phyloP scores from a whole-genome alignment of 2,888 invertebrate genomes.

The Neocrepidodera transversa region DNA sequence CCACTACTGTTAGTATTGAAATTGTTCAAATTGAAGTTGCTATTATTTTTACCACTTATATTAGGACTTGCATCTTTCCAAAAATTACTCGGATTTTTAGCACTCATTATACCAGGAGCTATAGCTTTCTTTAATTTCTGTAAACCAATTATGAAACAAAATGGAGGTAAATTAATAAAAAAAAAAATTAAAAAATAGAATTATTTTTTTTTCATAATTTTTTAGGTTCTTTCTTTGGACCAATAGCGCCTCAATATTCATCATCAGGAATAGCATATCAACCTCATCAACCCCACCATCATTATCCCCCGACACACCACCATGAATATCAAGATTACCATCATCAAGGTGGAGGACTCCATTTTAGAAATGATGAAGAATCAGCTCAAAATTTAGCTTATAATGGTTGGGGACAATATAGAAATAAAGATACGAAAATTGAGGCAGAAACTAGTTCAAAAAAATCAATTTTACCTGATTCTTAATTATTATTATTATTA shows the following conservation, averaged over 20 bases:
- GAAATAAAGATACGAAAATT: conserved; percentile 61
- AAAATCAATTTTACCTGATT: conserved; percentile 60
- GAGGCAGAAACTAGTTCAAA: conserved; percentile 53
- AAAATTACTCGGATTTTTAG: conserved; percentile 81
- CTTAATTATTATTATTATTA: too few species aligned
- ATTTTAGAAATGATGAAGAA: conserved; percentile 68
- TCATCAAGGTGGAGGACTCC: conserved; percentile 60
- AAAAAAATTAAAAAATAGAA: too few species aligned
- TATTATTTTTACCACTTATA: conserved; percentile 82
- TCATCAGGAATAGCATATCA: conserved; percentile 75
- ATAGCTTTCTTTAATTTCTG: conserved; percentile 87
- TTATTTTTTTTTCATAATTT: neutral
- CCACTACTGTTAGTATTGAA: conserved; percentile 82
- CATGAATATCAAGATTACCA: conserved; percentile 49
- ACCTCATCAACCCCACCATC: conserved; percentile 65
- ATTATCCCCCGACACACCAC: conserved; percentile 58
- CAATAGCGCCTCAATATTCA: conserved; percentile 71
- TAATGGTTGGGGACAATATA: conserved; percentile 73
- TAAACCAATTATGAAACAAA: conserved; percentile 67
- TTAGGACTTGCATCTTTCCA: conserved; percentile 85
- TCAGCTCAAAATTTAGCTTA: conserved; percentile 75
- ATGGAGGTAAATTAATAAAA: conserved; percentile 31
- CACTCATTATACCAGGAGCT: conserved; percentile 79
- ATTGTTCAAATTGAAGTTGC: conserved; percentile 82
- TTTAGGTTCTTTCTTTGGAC: conserved; percentile 37